Conservation (phyloP, 1,140 invertebrate species). For the Psix sp. region DNA sequence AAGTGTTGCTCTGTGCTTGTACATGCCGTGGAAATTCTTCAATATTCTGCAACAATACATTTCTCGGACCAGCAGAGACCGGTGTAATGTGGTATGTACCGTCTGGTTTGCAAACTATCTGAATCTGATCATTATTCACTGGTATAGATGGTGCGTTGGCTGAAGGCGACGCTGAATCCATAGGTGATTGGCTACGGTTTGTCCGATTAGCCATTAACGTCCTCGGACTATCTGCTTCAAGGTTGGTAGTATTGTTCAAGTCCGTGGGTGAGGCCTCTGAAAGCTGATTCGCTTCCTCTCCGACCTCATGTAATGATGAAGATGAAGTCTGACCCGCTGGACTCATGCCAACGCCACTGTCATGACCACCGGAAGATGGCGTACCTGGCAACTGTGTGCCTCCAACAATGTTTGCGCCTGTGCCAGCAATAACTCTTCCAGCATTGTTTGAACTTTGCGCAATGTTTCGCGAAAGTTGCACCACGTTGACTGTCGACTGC, state of each 20-base stretch:
- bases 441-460: slow-evolving; percentile 71
- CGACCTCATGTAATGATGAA: slow-evolving; percentile 69
- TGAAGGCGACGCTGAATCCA: slow-evolving; percentile 68
- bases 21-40: slow-evolving; percentile 62
- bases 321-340: slow-evolving; percentile 73
- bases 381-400: slow-evolving; percentile 68
- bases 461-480: slow-evolving; percentile 77
- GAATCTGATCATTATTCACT: slow-evolving; percentile 67
- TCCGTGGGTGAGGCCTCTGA: slow-evolving; percentile 68
- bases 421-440: slow-evolving; percentile 62
- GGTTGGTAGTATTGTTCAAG: slow-evolving; percentile 66
- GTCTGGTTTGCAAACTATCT: slow-evolving; percentile 72
- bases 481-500: slow-evolving; percentile 79
- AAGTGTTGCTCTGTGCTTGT: slow-evolving; percentile 57
- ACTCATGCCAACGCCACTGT: slow-evolving; percentile 75
- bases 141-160: slow-evolving; percentile 52
- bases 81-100: slow-evolving; percentile 70
- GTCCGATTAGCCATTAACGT: slow-evolving; percentile 51
- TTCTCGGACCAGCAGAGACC: slow-evolving; percentile 65
- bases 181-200: slow-evolving; percentile 67
- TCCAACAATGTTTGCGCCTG: slow-evolving; percentile 58
- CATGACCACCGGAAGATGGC: slow-evolving; percentile 71
- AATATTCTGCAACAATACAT: slow-evolving; percentile 68
- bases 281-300: slow-evolving; percentile 72
- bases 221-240: slow-evolving; percentile 64